Conservation (phyloP, 2,888 invertebrate genomes). For the Drosophila neoperkinsi region DNA sequence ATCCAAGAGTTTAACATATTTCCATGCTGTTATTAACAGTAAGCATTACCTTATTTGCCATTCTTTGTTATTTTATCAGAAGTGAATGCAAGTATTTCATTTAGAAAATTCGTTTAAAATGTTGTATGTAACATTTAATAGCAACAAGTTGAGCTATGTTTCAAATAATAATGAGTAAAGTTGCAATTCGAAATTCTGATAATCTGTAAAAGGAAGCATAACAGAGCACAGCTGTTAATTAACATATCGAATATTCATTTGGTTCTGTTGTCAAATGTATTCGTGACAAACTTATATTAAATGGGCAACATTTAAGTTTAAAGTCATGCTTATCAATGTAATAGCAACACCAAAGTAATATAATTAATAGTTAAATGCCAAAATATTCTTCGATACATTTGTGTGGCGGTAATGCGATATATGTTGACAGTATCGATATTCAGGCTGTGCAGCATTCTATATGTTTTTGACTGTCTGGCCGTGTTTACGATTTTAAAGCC, state of each 20-base stretch:
- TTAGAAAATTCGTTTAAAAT: not conserved
- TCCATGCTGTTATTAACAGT: conserved; percentile 27
- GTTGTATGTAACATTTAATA: not conserved
- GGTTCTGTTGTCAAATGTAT: not conserved
- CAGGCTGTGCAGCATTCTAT: not conserved
- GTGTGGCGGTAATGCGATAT: conserved; percentile 21
- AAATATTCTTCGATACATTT: not conserved
- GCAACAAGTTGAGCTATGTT: not conserved
- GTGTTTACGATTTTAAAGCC: not conserved
- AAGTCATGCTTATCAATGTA: not conserved
- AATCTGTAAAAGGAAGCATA: not conserved
- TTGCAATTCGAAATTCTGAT: not conserved
- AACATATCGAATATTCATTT: not conserved
- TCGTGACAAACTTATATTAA: not conserved
- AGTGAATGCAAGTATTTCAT: not conserved
- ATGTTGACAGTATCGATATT: not conserved
- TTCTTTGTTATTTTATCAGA: not conserved
- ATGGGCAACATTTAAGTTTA: not conserved
- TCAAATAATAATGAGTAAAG: not conserved
- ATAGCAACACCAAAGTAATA: not conserved
- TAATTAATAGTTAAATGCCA: not conserved
- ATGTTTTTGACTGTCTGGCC: conserved; percentile 30
- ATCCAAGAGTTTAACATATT: conserved; percentile 29
- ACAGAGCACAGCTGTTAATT: not conserved
- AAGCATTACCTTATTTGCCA: not conserved